These are phyloP conservation scores for Ernsta delagoae DNA, from an alignment of 2,888 invertebrate species.

Conservation along the genomic window DNA sequence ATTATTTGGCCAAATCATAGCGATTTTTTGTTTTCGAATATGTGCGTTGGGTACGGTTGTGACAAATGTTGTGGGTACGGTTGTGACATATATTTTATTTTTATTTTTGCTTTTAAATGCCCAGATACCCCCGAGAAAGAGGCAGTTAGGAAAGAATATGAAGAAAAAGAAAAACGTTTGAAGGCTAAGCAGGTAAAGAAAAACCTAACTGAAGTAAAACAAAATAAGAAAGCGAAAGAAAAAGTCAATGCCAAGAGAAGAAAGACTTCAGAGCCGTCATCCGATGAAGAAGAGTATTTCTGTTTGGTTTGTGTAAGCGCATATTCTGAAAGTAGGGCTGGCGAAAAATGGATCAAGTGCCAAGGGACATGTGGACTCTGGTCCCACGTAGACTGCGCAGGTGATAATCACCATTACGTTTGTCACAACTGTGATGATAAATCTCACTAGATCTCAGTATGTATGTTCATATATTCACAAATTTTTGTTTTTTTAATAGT, in stretches of 20 bases:
- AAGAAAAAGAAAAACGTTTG: neutral
- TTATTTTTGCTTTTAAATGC: too few relatives aligned
- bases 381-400: neutral
- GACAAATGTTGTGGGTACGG: too few relatives aligned
- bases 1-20: neutral
- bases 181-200: neutral
- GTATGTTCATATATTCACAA: neutral
- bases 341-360: slow-evolving; percentile 4
- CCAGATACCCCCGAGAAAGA: neutral
- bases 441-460: slow-evolving; percentile 1
- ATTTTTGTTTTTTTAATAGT: neutral
- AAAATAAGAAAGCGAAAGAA: neutral
- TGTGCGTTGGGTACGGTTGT: too few relatives aligned
- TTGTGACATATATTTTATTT: too few relatives aligned
- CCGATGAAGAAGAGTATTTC: neutral
- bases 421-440: slow-evolving; percentile 1
- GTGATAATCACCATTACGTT: slow-evolving; percentile 1
- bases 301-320: neutral
- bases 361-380: neutral
- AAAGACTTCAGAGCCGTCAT: neutral
- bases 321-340: neutral
- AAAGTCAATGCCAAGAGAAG: neutral
- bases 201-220: neutral
- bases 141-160: neutral
- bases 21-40: neutral